Conservation (phyloP, 2,113 vertebrate species). For the Zonotrichia leucophrys region DNA sequence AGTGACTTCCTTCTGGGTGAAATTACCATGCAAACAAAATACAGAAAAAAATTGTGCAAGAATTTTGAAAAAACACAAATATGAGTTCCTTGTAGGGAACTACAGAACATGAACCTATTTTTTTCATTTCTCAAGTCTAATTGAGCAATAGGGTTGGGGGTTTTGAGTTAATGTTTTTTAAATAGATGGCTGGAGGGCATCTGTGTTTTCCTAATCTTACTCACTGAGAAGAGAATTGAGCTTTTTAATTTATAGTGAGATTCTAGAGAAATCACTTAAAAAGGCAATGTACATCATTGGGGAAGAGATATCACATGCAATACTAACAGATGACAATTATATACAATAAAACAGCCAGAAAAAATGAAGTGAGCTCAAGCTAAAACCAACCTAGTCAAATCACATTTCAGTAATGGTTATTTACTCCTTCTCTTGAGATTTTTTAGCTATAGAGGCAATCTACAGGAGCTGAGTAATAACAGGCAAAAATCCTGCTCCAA, state of each 20-base stretch:
- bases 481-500: neutral
- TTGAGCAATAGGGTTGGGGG: neutral
- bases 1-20: neutral
- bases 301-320: neutral
- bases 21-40: neutral
- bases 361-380: neutral
- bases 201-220: neutral
- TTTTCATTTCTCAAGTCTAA: neutral
- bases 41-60: neutral
- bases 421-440: neutral
- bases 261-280: neutral
- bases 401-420: neutral
- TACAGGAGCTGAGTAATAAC: neutral
- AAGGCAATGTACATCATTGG: neutral
- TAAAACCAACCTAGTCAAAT: neutral
- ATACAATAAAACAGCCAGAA: neutral
- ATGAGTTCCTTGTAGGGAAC: neutral
- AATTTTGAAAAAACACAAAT: neutral
- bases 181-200: neutral
- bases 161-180: neutral
- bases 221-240: neutral
- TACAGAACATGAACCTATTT: neutral
- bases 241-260: neutral
- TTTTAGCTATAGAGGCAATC: neutral
- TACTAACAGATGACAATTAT: neutral